phyloP scores from a whole-genome alignment of 2,888 invertebrate genomes.

The Harpalus rubripes region DNA sequence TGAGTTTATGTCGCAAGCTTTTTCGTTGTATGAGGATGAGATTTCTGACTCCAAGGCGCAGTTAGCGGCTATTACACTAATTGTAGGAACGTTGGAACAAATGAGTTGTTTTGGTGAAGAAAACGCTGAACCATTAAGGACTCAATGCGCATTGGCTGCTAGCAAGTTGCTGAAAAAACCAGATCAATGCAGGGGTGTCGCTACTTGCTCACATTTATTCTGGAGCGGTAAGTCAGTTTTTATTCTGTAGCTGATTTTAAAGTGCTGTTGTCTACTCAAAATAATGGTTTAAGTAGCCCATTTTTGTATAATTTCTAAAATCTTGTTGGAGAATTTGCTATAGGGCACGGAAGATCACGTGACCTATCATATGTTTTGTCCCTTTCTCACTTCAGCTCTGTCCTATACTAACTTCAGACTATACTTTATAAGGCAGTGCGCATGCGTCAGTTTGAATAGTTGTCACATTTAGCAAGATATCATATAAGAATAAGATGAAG shows the following conservation, averaged over 20 bases:
- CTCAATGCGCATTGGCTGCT: conserved; percentile 97
- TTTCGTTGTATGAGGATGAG: conserved; percentile 98
- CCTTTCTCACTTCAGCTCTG: too few relatives aligned
- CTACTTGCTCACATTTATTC: conserved; percentile 96
- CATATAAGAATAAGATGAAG: too few relatives aligned
- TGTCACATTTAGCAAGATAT: too few relatives aligned
- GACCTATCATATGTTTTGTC: too few relatives aligned
- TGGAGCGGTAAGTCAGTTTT: conserved; percentile 89
- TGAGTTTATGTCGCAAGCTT: conserved; percentile 97
- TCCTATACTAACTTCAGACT: too few relatives aligned
- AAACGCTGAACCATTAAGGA: conserved; percentile 96
- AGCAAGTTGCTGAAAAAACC: conserved; percentile 98
- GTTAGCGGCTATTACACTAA: conserved; percentile 95
- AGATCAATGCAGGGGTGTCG: conserved; percentile 97
- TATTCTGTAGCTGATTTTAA: background rate
- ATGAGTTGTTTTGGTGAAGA: conserved; percentile 97
- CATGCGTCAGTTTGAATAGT: too few relatives aligned
- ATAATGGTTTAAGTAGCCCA: too few relatives aligned
- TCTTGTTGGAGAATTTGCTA: too few relatives aligned
- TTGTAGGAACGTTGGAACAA: conserved; percentile 97
- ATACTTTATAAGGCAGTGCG: too few relatives aligned
- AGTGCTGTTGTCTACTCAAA: background rate
- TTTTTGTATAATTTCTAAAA: too few relatives aligned
- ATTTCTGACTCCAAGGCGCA: conserved; percentile 98
- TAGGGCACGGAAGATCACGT: too few relatives aligned